Evolutionary conservation across 2,888 invertebrate genomes (phyloP).

Genomic region (Macrophya alboannulata): DNA sequence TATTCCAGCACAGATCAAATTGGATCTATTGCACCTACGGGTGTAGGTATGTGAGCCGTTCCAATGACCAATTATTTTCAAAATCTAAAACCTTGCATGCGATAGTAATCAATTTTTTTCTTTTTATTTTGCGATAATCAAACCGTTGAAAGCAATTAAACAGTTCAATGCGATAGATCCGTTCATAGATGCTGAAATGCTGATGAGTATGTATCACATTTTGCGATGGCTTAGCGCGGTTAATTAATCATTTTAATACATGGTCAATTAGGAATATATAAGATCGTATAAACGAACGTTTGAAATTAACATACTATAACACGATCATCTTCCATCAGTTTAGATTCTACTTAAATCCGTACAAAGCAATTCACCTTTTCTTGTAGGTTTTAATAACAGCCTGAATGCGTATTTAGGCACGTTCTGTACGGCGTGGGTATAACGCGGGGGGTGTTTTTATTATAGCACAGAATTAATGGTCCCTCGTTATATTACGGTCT

Average conservation of each 20-base stretch:
- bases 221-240: background rate
- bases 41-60: background rate
- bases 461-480: constrained; percentile 14
- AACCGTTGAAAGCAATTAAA: background rate
- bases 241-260: background rate
- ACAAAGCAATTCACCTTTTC: constrained; percentile 17
- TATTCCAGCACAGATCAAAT: background rate
- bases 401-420: background rate
- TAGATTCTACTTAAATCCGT: constrained; percentile 7
- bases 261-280: background rate
- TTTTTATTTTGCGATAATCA: background rate
- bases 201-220: background rate
- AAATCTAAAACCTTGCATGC: no score
- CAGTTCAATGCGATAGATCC: background rate
- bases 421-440: background rate
- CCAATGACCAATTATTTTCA: no score
- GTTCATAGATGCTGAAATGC: background rate
- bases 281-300: background rate
- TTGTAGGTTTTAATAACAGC: constrained; percentile 1
- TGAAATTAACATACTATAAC: background rate
- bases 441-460: constrained; percentile 3
- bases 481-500: constrained; percentile 4
- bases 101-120: no score
- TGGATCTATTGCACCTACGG: background rate
- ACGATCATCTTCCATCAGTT: background rate